Base-by-base conservation (phyloP, 2,888 invertebrate genomes). In the Euclidia mi region DNA sequence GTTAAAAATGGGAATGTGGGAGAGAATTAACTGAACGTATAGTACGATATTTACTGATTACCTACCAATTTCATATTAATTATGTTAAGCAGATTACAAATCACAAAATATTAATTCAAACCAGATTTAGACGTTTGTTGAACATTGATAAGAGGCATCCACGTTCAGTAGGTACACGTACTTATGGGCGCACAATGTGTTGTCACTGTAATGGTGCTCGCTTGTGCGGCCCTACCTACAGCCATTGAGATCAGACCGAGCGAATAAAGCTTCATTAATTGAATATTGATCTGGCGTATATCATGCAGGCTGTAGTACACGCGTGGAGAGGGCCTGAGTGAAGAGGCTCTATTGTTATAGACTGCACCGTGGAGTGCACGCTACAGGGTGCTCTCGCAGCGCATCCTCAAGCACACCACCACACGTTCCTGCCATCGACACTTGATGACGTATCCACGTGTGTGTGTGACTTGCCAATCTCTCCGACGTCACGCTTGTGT, bases 301-400 rank as follows among this genome's bases (percentile, higher is more conserved):
- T 65, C 53, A 47, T 57, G 51, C 51, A 56, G 56, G 72, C 61
- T 66, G 67, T 46, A 60, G 63, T 55, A 52, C 62, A 66, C 56
- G 44, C 49, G 49, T 47, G 37, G 44, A 52, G 52, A 18, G 53
- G 63, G 60, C 48, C 52, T 57, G 59, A 51, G 59, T 68, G 57
- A 60, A 70, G 72, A 35, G 46, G 49, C 43, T 29, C 71, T 56
- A 77, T 79, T 79, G 78, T 77, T n/a, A 62, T 50, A 46, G 49
- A 56, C 62, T n/a, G n/a, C n/a, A n/a, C n/a, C n/a, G n/a, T n/a
- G n/a, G n/a, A 74, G 74, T 71, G 69, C 61, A 56, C 49, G 44
- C 34, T 20, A 38, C 43, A 44, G 42, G 51, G 32, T 15, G 47
- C 43, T 43, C 46, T n/a, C 47, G 47, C 42, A 51, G 35, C 31